Base-by-base conservation (phyloP, 2,113 vertebrate genomes). In the Sterrhoptilus dennistouni region DNA sequence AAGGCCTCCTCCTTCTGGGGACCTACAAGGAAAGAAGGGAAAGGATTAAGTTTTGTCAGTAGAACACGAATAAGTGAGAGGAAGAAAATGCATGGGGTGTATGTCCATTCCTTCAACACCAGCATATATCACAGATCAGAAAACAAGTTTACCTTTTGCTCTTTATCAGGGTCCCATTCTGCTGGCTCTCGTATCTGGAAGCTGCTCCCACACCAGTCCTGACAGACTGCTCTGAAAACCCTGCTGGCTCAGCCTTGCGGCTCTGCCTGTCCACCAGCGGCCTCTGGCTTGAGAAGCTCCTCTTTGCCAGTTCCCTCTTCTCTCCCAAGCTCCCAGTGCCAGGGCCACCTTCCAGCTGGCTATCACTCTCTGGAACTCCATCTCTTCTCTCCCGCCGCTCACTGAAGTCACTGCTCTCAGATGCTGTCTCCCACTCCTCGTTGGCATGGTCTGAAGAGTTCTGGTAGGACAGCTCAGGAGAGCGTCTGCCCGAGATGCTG, bases 211-310 rank as follows among this genome's bases (percentile, higher is more conserved):
- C 98, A 44, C 98, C 90, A 15, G 97, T 95, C 87, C 98, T 98
- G 15, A 95, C 60, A 1, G 99, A 96, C 92, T 99, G 99, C 91
- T 98, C 98, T 5, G 96, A 98, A 80, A 98, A 98, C 83, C 98
- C 98, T 23, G 98, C 96, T 1, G 98, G 97, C 61, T 99, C 99
- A 3, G 98, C 97, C 97, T 99, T 99, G 68, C 99, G 98, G 98
- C 98, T 99, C 96, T 99, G 99, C 49, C 99, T 97, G 72, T 99
- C 99, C 6, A 98, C 98, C 33, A 99, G 90, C 0, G 99, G 99
- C 53, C 99, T 98, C 89, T 99, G 99, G 94, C 99, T 99, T 8
- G 99, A 99, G 97, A 99, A 99, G 95, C 99, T 99, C 86, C 99
- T 97, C 96, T 99, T 99, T 12, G 99, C 98, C 53, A 99, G 96